A percentile compares a stretch with the other conserved stretches of the same genome.
These are phyloP conservation scores for Uria lomvia DNA, from an alignment of 2,113 vertebrate genomes.

Conservation along the genomic window DNA sequence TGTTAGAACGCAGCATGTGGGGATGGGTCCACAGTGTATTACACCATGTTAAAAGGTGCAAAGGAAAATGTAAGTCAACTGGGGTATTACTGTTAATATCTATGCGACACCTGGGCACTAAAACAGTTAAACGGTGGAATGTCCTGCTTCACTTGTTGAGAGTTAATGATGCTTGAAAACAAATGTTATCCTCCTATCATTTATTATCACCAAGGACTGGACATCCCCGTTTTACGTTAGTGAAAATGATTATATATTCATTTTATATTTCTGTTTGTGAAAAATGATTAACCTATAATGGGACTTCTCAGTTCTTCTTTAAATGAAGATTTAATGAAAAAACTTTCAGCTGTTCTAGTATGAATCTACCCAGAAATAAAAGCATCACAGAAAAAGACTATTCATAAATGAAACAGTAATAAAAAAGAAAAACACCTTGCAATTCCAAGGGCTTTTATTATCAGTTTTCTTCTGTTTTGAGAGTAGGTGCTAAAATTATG, in stretches of 20 bases:
- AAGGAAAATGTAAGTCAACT: not conserved
- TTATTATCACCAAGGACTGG: not conserved
- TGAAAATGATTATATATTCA: not conserved
- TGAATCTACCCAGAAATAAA: not conserved
- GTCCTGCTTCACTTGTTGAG: not conserved
- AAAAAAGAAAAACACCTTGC: not conserved
- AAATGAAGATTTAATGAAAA: not conserved
- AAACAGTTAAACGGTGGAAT: not conserved
- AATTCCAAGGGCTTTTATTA: not conserved
- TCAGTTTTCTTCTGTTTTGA: not conserved
- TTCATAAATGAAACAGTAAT: not conserved
- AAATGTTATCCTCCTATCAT: not conserved
- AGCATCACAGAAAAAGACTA: not conserved
- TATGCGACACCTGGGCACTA: not conserved
- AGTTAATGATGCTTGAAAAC: not conserved
- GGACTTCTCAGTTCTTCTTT: not conserved
- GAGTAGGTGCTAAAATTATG: not conserved
- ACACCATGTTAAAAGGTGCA: not conserved
- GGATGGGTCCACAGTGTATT: not conserved
- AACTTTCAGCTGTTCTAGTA: not conserved
- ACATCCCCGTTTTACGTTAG: not conserved
- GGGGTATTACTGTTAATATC: not conserved
- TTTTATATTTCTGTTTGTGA: not conserved
- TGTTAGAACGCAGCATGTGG: not conserved
- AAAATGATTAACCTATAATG: not conserved